Base-by-base conservation (phyloP, 2,113 vertebrate genomes). In the Oreochromis aureus region DNA sequence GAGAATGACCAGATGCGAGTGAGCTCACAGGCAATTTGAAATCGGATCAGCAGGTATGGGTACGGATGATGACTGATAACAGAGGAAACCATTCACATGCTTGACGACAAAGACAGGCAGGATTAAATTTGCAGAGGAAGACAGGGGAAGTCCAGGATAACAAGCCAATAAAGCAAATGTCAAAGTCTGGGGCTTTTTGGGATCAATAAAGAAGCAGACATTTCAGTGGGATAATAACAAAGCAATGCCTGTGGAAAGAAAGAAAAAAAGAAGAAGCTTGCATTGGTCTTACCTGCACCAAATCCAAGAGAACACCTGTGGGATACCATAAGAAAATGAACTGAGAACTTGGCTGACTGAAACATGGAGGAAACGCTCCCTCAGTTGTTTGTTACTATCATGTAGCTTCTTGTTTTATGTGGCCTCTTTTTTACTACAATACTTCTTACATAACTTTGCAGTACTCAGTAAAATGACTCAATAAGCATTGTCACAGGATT, bases 211-310 rank as follows among this genome's bases (percentile, higher is more conserved):
- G 69, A 46, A 48, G 22, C 41, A 27, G 3, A 46, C 24, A 24
- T 46, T 46, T 73, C 22, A 27, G 41, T 30, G 41, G 69, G 41
- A 73, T 73, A 73, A 27, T 73, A 46, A 73, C 9, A 73, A 73
- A 73, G 15, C 22, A 30, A 27, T 30, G 22, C 6, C 69, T 73
- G 22, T 9, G 13, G 13, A 73, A 46, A 13, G 66, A 73, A 46
- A 2, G 22, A 18, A 53, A 0, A 0, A 2, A n/a, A n/a, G n/a
- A 22, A 27, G 10, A 27, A 27, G n/a, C 39, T 2, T 46, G 39
- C 39, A 73, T 10, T 73, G 39, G 22, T 46, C 39, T 73, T 46
- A 73, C 2, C 13, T 6, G 22, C 69, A 1, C 39, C 15, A 73
- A 73, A 73, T 27, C 41, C 69, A 10, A 73, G 22, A 46, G 22